Evolutionary conservation across 2,888 invertebrate species (phyloP), one percentile per base, ranked within the genome.

Genomic region (Meloe dianella): DNA sequence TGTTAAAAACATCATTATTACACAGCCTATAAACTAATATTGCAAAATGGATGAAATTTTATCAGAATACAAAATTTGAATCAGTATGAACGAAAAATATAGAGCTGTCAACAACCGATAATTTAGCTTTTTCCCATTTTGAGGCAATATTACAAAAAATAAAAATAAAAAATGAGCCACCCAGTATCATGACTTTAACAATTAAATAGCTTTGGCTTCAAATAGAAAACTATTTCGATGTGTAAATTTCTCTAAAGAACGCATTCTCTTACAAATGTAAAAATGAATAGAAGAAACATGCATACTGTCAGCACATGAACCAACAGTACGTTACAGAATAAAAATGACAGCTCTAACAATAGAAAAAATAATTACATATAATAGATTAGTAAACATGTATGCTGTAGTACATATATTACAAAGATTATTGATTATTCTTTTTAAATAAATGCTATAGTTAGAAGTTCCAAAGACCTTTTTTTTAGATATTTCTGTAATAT

Each of bases 1-100:
- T 27, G 57, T 58, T 58, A 35, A n/a, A 64, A 67, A 62, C 35
- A 64, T 64, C 54, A 71, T 69, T 69, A 68, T 68, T 75, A 77
- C 77, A 79, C 79, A 79, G 78, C 79, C 79, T n/a, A n/a, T 78
- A 79, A 69, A 73, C 74, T 75, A 75, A 75, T 76, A 78, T 77
- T 68, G 68, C 68, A 58, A 29, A 61, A 1, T 67, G 58, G 58
- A n/a, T n/a, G 59, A 58, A 57, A 56, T 63, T 56, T 54, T 41
- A 32, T 32, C 57, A 38, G 57, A 57, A 35, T 32, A 57, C 20
- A 63, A 62, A 20, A 58, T 58, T 29, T 47, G 57, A 32, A 57
- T 14, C 24, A 57, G 1, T 8, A 30, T 9, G 27, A 57, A 17
- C 8, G 6, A 30, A 7, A 56, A 63, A n/a, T 14, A 51, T 51